Percentiles rank a stretch among this genome's conserved stretches.
phyloP scores from a whole-genome alignment of 2,113 vertebrate genomes.

The Phalacrocorax carbo region DNA sequence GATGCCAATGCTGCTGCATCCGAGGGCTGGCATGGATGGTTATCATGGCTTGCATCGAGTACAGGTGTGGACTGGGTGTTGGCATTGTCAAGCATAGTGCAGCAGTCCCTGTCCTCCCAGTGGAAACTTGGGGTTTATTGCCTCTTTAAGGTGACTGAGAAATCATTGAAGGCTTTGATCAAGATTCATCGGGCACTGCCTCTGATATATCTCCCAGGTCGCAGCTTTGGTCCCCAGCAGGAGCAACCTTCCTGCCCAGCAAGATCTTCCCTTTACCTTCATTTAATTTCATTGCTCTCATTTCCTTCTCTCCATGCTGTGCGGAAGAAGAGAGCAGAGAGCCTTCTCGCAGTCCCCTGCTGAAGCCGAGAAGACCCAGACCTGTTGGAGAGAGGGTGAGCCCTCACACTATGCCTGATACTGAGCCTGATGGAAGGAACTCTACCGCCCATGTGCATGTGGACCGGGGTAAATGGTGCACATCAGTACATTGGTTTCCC shows the following conservation, averaged over 20 bases:
- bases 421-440: not conserved
- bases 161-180: not conserved
- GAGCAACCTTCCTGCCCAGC: not conserved
- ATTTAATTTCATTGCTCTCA: not conserved
- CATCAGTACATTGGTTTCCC: not conserved
- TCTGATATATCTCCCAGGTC: not conserved
- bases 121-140: not conserved
- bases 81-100: accelerated
- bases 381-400: not conserved
- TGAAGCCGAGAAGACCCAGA: not conserved
- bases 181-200: accelerated
- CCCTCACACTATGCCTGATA: not conserved
- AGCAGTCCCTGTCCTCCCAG: not conserved
- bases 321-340: not conserved
- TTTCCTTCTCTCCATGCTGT: not conserved
- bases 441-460: accelerated
- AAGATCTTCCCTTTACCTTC: not conserved
- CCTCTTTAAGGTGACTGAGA: not conserved
- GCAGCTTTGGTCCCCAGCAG: not conserved
- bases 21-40: not conserved
- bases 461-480: not conserved
- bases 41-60: accelerated
- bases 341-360: not conserved
- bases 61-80: not conserved
- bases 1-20: not conserved